phyloP scores from a whole-genome alignment of 2,888 invertebrate genomes.

The Agonopterix heracliana region DNA sequence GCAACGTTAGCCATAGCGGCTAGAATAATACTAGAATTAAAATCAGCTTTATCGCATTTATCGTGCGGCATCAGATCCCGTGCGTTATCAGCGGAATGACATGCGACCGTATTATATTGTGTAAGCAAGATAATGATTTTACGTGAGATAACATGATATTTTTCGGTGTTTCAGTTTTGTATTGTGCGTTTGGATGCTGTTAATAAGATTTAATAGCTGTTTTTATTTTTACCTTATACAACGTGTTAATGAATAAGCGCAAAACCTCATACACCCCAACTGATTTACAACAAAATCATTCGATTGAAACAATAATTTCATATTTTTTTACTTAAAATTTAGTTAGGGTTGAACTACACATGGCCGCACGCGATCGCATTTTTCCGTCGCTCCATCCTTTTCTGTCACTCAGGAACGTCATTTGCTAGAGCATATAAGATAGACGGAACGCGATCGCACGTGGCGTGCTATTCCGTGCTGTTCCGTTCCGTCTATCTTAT shows the following conservation, averaged over 20 bases:
- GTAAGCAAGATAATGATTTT: slow-evolving; percentile 40
- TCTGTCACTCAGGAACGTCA: no score
- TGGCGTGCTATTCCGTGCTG: no score
- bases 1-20: slow-evolving; percentile 61
- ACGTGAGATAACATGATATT: slow-evolving; percentile 38
- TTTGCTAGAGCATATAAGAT: no score
- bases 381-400: no score
- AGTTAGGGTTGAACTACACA: neutral
- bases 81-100: slow-evolving; percentile 43
- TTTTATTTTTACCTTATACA: no score
- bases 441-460: no score
- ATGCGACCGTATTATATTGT: slow-evolving; percentile 28
- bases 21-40: slow-evolving; percentile 39
- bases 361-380: neutral
- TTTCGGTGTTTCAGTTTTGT: slow-evolving; percentile 13
- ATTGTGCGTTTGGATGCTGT: neutral
- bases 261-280: neutral
- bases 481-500: no score
- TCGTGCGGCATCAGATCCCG: slow-evolving; percentile 51
- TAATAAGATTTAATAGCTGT: neutral
- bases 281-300: no score
- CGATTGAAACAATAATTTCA: neutral
- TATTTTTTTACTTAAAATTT: neutral
- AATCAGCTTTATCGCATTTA: slow-evolving; percentile 46
- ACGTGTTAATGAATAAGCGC: no score